Conservation (phyloP, 1,140 invertebrate species). For the Stegodyphus dumicola region DNA sequence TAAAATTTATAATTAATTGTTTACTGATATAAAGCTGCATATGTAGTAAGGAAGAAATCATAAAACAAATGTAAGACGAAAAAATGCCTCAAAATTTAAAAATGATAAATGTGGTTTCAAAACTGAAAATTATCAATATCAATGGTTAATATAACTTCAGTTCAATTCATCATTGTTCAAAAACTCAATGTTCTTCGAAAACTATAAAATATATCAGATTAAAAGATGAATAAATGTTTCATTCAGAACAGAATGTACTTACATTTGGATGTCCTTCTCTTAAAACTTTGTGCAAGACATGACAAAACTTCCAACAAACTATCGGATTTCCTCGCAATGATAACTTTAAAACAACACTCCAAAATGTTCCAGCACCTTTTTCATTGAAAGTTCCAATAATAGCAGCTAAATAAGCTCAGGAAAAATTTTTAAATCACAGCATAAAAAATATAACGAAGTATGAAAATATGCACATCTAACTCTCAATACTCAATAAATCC, state of each 20-base stretch:
- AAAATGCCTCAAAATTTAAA: too few relatives aligned
- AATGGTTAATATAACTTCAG: too few relatives aligned
- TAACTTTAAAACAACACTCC: slow-evolving; percentile 83
- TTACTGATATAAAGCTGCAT: too few relatives aligned
- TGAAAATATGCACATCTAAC: background rate
- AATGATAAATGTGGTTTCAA: too few relatives aligned
- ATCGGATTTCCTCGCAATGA: slow-evolving; percentile 93
- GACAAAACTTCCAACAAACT: slow-evolving; percentile 98
- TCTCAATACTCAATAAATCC: too few relatives aligned
- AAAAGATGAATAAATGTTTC: background rate
- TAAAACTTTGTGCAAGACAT: slow-evolving; percentile 86
- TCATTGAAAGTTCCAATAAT: slow-evolving; percentile 96
- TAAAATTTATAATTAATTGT: too few relatives aligned
- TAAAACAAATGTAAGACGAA: too few relatives aligned
- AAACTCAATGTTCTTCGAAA: too few relatives aligned
- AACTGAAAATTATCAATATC: too few relatives aligned
- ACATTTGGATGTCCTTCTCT: slow-evolving; percentile 92
- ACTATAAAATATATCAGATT: background rate
- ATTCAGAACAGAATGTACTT: slow-evolving; percentile 58
- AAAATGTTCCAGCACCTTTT: slow-evolving; percentile 89
- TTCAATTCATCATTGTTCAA: background rate
- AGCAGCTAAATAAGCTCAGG: slow-evolving; percentile 73
- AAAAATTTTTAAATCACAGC: background rate
- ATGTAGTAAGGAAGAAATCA: too few relatives aligned
- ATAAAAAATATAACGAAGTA: background rate